Conservation (phyloP, 1,140 invertebrate species). For the Achatina immaculata region DNA sequence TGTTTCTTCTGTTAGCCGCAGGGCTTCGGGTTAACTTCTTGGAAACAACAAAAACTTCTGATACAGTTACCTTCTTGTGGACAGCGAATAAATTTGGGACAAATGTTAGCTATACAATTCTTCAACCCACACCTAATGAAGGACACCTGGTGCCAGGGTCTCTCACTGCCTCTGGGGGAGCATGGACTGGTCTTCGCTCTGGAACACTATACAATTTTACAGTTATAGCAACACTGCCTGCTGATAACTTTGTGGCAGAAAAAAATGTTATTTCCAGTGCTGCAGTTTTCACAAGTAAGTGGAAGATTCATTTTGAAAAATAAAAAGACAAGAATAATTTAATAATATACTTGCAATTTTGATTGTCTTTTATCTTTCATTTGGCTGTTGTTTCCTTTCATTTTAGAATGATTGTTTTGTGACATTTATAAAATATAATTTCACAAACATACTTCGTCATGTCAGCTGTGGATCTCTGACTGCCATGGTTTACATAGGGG, state of each 20-base stretch:
- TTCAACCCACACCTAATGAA: background rate
- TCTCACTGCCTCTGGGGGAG: background rate
- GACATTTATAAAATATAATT: too few relatives aligned
- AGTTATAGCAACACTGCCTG: background rate
- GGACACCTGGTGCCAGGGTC: background rate
- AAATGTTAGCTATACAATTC: background rate
- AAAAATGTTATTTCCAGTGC: background rate
- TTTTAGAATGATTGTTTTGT: too few relatives aligned
- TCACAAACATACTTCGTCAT: too few relatives aligned
- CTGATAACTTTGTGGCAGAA: background rate
- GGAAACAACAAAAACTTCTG: background rate
- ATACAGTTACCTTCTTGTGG: background rate
- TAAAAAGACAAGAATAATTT: too few relatives aligned
- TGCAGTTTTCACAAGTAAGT: background rate
- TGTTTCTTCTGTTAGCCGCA: too few relatives aligned
- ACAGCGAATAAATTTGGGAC: background rate
- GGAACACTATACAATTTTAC: background rate
- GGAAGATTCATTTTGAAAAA: too few relatives aligned
- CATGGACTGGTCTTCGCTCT: background rate
- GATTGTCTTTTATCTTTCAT: too few relatives aligned
- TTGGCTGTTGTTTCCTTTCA: too few relatives aligned
- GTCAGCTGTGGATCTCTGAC: too few relatives aligned
- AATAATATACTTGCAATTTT: too few relatives aligned
- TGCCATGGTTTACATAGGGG: too few relatives aligned
- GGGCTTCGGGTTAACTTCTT: too few relatives aligned